Conservation (phyloP, 2,113 vertebrate genomes). For the Sylvilagus bachmani region DNA sequence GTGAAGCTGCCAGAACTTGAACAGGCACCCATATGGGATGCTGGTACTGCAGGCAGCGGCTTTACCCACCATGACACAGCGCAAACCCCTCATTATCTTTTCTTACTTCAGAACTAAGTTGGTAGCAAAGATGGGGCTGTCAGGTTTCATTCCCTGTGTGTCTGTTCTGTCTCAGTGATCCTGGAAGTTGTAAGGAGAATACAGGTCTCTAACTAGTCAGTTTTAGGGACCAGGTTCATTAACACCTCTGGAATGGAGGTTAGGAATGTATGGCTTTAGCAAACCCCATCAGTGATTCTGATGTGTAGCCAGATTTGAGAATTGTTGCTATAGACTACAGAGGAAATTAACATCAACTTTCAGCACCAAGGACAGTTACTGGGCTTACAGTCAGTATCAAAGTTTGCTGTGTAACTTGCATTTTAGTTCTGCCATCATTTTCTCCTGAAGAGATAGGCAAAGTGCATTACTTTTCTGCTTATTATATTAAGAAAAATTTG, state of each 20-base stretch:
- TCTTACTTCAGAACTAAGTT: not conserved
- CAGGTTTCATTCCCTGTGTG: not conserved
- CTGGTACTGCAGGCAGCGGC: too few relatives aligned
- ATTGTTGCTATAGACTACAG: not conserved
- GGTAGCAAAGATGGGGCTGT: not conserved
- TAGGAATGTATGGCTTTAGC: not conserved
- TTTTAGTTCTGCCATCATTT: conserved; percentile 13
- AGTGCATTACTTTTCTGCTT: not conserved
- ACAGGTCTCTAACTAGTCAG: not conserved
- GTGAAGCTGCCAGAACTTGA: too few relatives aligned
- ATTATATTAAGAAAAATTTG: not conserved
- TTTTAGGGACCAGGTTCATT: not conserved
- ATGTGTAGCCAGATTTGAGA: not conserved
- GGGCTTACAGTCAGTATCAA: fast-evolving
- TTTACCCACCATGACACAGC: too few relatives aligned
- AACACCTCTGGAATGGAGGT: not conserved
- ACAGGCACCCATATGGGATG: too few relatives aligned
- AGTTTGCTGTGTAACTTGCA: not conserved
- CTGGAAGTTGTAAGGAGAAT: conserved; percentile 12
- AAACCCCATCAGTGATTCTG: not conserved
- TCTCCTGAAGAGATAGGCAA: not conserved
- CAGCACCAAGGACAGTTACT: conserved; percentile 57
- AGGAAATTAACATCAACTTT: not conserved
- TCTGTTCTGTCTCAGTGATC: not conserved
- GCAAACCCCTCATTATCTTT: not conserved